Evolutionary conservation across 2,113 vertebrate genomes (phyloP).

Genomic region (Galeopterus variegatus): DNA sequence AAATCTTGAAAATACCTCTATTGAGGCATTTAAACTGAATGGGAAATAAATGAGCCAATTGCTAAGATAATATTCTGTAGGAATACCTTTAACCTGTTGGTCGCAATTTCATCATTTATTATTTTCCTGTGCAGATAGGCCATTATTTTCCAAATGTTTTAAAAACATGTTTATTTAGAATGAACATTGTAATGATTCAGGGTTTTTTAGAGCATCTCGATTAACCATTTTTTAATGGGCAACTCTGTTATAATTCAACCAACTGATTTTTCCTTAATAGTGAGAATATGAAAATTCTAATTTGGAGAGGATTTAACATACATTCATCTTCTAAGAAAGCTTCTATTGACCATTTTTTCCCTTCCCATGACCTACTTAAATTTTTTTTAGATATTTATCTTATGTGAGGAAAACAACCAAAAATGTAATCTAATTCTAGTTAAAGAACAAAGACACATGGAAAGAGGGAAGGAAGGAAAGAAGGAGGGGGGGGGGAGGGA

Average conservation of each 20-base stretch:
- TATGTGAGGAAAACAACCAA: conserved; percentile 9
- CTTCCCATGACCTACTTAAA: background rate
- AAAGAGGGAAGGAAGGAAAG: no score
- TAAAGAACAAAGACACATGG: background rate
- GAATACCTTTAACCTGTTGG: background rate
- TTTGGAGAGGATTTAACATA: conserved; percentile 20
- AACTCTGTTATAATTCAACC: background rate
- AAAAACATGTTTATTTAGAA: background rate
- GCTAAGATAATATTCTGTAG: background rate
- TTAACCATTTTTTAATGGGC: background rate
- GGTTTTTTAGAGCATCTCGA: background rate
- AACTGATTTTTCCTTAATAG: background rate
- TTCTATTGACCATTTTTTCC: background rate
- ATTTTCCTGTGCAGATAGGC: conserved; percentile 10
- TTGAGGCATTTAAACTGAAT: background rate
- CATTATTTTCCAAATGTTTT: conserved; percentile 26
- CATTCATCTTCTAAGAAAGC: background rate
- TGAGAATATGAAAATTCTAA: background rate
- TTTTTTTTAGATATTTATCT: conserved; percentile 28
- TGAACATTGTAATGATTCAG: background rate
- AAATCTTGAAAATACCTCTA: background rate
- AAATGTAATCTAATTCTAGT: background rate
- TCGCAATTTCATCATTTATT: conserved; percentile 37
- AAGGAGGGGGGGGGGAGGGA: no score
- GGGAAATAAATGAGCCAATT: background rate